Evolutionary conservation across 2,888 invertebrate genomes (phyloP).

Genomic region (Parochlus steinenii): DNA sequence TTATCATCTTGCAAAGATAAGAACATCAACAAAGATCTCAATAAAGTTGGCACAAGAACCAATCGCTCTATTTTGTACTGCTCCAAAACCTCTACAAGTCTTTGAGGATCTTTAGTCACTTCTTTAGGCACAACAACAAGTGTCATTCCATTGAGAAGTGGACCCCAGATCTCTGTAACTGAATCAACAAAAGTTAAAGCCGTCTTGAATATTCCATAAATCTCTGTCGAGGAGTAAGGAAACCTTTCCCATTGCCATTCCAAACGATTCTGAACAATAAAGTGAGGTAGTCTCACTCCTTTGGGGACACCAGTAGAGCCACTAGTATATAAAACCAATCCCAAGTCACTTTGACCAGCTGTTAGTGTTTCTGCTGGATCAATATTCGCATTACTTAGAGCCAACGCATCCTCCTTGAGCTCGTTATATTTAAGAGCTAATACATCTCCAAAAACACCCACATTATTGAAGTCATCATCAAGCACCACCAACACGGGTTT

Average conservation of each 20-base stretch:
- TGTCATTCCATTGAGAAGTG: slow-evolving; percentile 53
- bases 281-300: slow-evolving; percentile 68
- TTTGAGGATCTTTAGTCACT: slow-evolving; percentile 61
- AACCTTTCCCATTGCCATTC: slow-evolving; percentile 77
- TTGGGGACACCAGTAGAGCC: slow-evolving; percentile 83
- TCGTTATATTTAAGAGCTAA: slow-evolving; percentile 17
- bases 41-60: slow-evolving; percentile 68
- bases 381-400: slow-evolving; percentile 20
- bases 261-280: slow-evolving; percentile 62
- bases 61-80: slow-evolving; percentile 62
- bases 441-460: slow-evolving; percentile 2
- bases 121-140: slow-evolving; percentile 57
- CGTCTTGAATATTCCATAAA: slow-evolving; percentile 71
- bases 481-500: slow-evolving; percentile 37
- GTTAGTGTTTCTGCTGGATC: slow-evolving; percentile 31
- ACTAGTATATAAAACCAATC: slow-evolving; percentile 67
- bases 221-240: slow-evolving; percentile 51
- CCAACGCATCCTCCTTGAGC: slow-evolving; percentile 20
- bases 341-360: slow-evolving; percentile 35
- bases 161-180: slow-evolving; percentile 75
- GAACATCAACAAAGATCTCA: slow-evolving; percentile 62
- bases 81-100: slow-evolving; percentile 48
- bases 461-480: slow-evolving; percentile 8
- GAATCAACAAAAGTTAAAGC: slow-evolving; percentile 85
- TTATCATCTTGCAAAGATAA: slow-evolving; percentile 36